Percentiles rank a stretch among this genome's conserved stretches.
Evolutionary conservation across 2,113 vertebrate genomes (phyloP).

Genomic region (Albula goreensis): DNA sequence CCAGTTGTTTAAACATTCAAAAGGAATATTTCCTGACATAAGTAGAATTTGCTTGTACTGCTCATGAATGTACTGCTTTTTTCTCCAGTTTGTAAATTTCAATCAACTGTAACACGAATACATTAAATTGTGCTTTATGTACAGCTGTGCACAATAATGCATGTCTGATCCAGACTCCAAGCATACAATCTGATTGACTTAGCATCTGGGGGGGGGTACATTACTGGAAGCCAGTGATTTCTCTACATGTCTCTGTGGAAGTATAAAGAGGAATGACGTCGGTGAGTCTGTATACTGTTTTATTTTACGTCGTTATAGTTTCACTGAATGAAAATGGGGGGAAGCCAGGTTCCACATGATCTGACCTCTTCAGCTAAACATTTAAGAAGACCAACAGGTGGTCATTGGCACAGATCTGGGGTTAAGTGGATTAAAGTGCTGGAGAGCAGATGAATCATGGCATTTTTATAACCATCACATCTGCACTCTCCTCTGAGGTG

Average conservation of each 20-base stretch:
- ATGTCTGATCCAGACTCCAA: constrained; percentile 28
- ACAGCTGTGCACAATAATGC: constrained; percentile 46
- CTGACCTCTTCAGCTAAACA: background rate
- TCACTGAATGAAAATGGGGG: background rate
- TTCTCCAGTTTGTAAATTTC: constrained; percentile 31
- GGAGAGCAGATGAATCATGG: constrained; percentile 3
- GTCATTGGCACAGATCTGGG: background rate
- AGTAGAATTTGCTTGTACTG: background rate
- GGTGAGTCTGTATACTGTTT: background rate
- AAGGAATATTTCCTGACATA: background rate
- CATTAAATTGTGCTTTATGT: constrained; percentile 15
- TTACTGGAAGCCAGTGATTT: constrained; percentile 22
- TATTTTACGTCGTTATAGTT: constrained; percentile 4
- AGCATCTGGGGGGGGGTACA: constrained; percentile 56
- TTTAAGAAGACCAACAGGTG: background rate
- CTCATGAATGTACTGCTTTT: background rate
- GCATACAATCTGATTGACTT: constrained; percentile 48
- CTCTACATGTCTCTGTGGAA: constrained; percentile 2
- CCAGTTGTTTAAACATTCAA: background rate
- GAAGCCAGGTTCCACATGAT: background rate
- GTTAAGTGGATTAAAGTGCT: background rate
- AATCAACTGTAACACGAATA: constrained; percentile 36
- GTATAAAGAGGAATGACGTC: constrained; percentile 6
- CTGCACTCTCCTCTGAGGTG: background rate
- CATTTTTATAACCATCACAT: constrained; percentile 1